A percentile compares a stretch with the other conserved stretches of the same genome.
Conservation (phyloP, 1,140 invertebrate species). For the Drosophila sulfurigaster region DNA sequence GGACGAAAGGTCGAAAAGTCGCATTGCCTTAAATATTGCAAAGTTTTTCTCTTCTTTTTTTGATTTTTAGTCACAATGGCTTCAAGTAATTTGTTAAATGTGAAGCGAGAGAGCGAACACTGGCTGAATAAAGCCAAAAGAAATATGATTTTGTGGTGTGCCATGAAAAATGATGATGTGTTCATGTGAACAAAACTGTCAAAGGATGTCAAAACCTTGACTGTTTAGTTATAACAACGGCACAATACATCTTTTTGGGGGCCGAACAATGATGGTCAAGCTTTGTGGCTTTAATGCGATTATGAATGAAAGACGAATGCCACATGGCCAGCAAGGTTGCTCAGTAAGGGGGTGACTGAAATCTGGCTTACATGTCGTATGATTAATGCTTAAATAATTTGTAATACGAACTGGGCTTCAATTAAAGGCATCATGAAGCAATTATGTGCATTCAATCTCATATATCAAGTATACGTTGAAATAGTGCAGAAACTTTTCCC, state of each 20-base stretch:
- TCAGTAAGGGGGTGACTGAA: background rate
- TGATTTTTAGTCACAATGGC: conserved; percentile 35
- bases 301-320: conserved; percentile 31
- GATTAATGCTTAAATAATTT: conserved; percentile 81
- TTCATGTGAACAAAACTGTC: conserved; percentile 76
- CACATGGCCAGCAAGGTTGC: background rate
- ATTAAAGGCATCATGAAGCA: conserved; percentile 62
- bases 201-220: conserved; percentile 81
- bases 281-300: conserved; percentile 44
- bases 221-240: conserved; percentile 67
- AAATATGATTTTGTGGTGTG: conserved; percentile 67
- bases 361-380: conserved; percentile 65
- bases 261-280: conserved; percentile 33
- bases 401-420: conserved; percentile 66
- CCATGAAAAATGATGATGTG: conserved; percentile 81
- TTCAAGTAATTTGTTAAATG: conserved; percentile 73
- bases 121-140: conserved; percentile 5
- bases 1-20: conserved; percentile 45
- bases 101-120: background rate
- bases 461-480: conserved; percentile 10
- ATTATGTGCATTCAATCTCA: conserved; percentile 47
- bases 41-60: conserved; percentile 48
- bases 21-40: conserved; percentile 65
- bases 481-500: conserved; percentile 27
- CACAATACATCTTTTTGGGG: conserved; percentile 25